Conservation (phyloP, 2,113 vertebrate genomes). For the Hipposideros armiger region DNA sequence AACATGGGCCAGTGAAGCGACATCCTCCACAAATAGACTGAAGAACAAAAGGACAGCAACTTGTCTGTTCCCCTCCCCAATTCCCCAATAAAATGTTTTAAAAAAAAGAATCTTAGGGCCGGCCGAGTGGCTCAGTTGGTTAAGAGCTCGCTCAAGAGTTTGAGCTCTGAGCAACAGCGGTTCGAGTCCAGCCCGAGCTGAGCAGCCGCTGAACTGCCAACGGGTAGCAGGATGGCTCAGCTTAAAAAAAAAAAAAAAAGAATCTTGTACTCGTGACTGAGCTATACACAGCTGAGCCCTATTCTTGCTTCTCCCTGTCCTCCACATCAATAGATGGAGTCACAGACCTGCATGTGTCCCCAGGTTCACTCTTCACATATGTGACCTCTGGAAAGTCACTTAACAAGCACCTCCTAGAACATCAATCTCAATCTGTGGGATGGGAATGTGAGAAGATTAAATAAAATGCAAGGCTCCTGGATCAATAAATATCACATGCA, state of each 20-base stretch:
- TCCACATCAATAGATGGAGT: not conserved
- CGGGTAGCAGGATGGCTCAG: too few relatives aligned
- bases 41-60: too few relatives aligned
- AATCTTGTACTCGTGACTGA: not conserved
- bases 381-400: not conserved
- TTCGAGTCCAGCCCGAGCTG: too few relatives aligned
- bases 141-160: too few relatives aligned
- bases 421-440: not conserved
- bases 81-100: too few relatives aligned
- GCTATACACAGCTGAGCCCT: not conserved
- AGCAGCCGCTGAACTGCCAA: too few relatives aligned
- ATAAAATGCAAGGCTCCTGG: not conserved
- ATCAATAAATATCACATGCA: not conserved
- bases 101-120: too few relatives aligned
- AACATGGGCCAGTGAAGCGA: too few relatives aligned
- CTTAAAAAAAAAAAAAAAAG: not conserved
- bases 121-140: too few relatives aligned
- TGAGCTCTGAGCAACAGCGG: too few relatives aligned
- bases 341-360: not conserved
- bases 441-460: not conserved
- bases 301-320: not conserved
- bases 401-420: not conserved
- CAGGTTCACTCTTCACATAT: not conserved
- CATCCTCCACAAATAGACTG: too few relatives aligned
- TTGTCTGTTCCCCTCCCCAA: too few relatives aligned